Base-by-base conservation (phyloP, 2,888 invertebrate genomes). In the Atrina japonica region DNA sequence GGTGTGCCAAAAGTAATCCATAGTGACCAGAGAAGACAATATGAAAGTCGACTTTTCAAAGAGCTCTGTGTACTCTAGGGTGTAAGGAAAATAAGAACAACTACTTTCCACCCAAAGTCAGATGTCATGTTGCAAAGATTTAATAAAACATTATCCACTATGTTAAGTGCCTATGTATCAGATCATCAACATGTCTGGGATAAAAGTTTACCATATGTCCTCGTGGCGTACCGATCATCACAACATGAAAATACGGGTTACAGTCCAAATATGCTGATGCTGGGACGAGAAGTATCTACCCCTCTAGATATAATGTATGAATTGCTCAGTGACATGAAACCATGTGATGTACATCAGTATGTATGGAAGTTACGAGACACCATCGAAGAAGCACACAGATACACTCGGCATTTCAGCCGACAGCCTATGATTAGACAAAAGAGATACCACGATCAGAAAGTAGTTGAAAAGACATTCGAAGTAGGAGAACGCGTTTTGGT, bases 381-480 rank as follows among this genome's bases (percentile, higher is more conserved):
- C 3, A 41, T 60, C n/a, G 60, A 60, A 60, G 47, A 60, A 27
- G 25, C 60, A 27, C 60, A 60, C 25, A 23, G 43, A 16, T 23
- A 27, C 27, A 50, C 23, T 2, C 49, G 50, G 6, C 21, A 50
- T 18, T 21, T 50, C 9, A 35, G 49, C 7, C 30, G 35, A 0
- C 21, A 35, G 14, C 18, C 30, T 1, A 61, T 50, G 35, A 9
- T 23, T 1, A n/a, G 50, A 14, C 49, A 35, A 16, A 61, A 61
- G n/a, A 30, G 21, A n/a, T 61, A 47, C 11, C 47, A 47, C n/a
- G 60, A 52, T 29, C 27, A 27, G 14, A 52, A 52, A 29, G 27
- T 52, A 3, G 9, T 16, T 16, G 25, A 27, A 23, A 29, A 47
- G 7, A n/a, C 23, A 16, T 61, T 50, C 35, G 25, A 30, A 21